Conservation (phyloP, 2,113 vertebrate species). For the Petaurus breviceps region DNA sequence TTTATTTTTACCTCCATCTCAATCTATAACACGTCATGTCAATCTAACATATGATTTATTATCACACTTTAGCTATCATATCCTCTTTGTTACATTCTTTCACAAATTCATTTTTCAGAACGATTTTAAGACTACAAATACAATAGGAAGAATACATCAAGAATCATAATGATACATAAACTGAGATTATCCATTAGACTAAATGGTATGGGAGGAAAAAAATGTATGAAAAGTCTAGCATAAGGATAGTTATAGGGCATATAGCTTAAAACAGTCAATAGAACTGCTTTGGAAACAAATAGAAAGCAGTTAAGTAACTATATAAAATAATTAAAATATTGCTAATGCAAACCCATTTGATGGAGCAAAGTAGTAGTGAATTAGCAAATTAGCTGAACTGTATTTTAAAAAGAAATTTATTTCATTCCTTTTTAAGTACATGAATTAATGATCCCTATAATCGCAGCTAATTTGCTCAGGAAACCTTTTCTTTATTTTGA, state of each 20-base stretch:
- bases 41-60: neutral
- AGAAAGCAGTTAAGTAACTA: neutral
- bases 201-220: neutral
- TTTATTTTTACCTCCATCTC: neutral
- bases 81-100: neutral
- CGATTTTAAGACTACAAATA: constrained; percentile 6
- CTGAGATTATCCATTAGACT: constrained; percentile 5
- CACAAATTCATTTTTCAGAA: constrained; percentile 36
- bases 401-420: neutral
- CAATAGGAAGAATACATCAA: neutral
- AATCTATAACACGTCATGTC: neutral
- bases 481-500: neutral
- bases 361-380: neutral
- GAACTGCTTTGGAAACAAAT: neutral
- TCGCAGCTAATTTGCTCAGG: constrained; percentile 25
- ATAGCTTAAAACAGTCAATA: neutral
- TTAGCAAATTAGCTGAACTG: neutral
- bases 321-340: neutral
- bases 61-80: neutral
- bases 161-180: neutral
- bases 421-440: neutral
- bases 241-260: neutral
- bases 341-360: neutral
- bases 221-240: neutral
- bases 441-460: constrained; percentile 37